phyloP scores from a whole-genome alignment of 2,113 vertebrate species.

The Catagonus wagneri region DNA sequence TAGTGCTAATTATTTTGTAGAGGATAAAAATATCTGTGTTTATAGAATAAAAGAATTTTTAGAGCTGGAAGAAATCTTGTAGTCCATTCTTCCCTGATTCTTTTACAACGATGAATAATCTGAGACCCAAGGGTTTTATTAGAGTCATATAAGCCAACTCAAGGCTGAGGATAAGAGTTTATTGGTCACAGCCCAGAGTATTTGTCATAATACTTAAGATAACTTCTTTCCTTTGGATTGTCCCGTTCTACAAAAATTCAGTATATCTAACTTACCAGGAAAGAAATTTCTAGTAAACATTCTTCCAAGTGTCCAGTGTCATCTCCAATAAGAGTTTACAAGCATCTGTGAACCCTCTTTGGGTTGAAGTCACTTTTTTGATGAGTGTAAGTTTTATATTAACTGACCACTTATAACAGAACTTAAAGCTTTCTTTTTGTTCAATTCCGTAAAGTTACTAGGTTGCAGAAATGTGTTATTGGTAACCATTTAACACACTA shows the following conservation, averaged over 20 bases:
- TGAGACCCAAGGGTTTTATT: not conserved
- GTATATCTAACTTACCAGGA: not conserved
- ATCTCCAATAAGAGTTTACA: not conserved
- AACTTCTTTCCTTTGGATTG: not conserved
- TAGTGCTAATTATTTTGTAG: not conserved
- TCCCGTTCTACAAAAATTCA: not conserved
- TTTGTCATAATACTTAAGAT: not conserved
- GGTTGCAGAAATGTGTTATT: constrained; percentile 16
- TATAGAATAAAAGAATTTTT: constrained; percentile 36
- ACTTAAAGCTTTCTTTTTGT: not conserved
- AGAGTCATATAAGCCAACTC: not conserved
- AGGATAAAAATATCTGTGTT: not conserved
- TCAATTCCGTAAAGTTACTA: not conserved
- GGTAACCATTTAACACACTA: not conserved
- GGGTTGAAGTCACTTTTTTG: not conserved
- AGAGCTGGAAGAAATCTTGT: not conserved
- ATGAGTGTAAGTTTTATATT: not conserved
- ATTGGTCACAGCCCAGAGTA: not conserved
- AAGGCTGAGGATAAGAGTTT: not conserved
- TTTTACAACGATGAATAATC: not conserved
- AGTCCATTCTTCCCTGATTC: not conserved
- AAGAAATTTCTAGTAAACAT: not conserved
- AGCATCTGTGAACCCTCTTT: not conserved
- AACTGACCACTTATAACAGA: not conserved
- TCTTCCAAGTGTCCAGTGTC: not conserved